Base-by-base conservation (phyloP, 2,888 invertebrate species). In the Macaria liturata region DNA sequence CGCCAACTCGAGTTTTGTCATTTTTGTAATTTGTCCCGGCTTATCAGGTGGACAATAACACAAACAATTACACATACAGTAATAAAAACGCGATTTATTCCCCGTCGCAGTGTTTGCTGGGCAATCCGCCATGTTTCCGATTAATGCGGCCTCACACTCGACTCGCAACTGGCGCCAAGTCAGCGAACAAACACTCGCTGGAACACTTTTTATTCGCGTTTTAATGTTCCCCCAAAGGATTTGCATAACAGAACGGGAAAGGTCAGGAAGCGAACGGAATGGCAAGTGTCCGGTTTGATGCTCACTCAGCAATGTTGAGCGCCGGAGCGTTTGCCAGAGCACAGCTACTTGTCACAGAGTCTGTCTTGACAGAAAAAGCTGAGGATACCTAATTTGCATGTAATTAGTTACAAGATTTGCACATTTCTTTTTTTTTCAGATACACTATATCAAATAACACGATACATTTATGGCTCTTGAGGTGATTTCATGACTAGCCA, bases 181-280 rank as follows among this genome's bases (percentile, higher is more conserved):
- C 91, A 91, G 91, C 91, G 74, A 72, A 83, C 84, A 90, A 91
- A 91, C 91, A 91, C 90, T 74, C 74, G 84, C 83, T 88, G 90
- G 72, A 86, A 88, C 85, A 89, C 88, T 90, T 91, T 91, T 91
- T 91, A 88, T 90, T 91, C 88, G 76, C 78, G 80, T 84, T 86
- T 77, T 88, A 79, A 82, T 83, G 87, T 88, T 91, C 86, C 89
- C 87, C 84, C 74, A 75, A 78, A 78, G 74, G 82, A 91, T 91
- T 91, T 91, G 89, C 91, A 91, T 91, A 91, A 88, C 90, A 87
- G 83, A 89, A 84, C 88, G 84, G 86, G 88, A 87, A 89, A 91
- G 91, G 91, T 91, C 91, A 91, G 91, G 81, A 91, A 91, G 88
- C 86, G 91, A 88, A 90, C 81, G 77, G 81, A 88, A 88, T 86